Base-by-base conservation (phyloP, 2,888 invertebrate species). In the Zootermopsis nevadensis region DNA sequence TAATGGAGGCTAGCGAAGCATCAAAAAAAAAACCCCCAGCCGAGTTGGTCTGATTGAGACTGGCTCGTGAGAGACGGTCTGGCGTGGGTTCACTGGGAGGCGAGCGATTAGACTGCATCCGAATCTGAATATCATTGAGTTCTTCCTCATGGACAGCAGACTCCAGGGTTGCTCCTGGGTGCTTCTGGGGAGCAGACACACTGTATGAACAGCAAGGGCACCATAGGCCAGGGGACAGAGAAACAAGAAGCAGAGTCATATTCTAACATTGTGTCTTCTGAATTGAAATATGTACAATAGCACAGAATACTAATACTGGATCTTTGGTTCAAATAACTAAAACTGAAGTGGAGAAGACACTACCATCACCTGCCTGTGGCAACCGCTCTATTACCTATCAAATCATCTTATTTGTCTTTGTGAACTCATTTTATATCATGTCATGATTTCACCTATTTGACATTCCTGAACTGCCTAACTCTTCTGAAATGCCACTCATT, bases 121-220 rank as follows among this genome's bases (percentile, higher is more conserved):
- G 87, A 84, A 89, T 88, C 85, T 89, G 89, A 86, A 90, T 91
- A 88, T 91, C 89, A 85, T 89, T 89, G 86, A 89, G 86, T 86
- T 89, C 89, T 84, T 90, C 89, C 38, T 89, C 88, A 82, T 88
- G 88, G 66, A 87, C 88, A 27, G 86, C 87, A n/a, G 87, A 86
- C 74, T 88, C 87, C 12, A 87, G 86, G 30, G 86, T 86, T 10
- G 85, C 86, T 33, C 87, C 86, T 19, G 86, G 86, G 60, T 87
- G 87, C 84, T 87, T 87, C 87, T 87, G 83, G 22, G 33, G 10
- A 82, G 53, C 33, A 82, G 10, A 82, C 33, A 69, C 22, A 79
- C 42, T 10, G 15, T 38, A n/a, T n/a, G 19, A 48, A 33, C 31
- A 27, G 19, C 19, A 48, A 1, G 42, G 42, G 3, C 15, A 42